Conservation (phyloP, 2,797 vertebrate species). For the Glossophaga mutica region DNA sequence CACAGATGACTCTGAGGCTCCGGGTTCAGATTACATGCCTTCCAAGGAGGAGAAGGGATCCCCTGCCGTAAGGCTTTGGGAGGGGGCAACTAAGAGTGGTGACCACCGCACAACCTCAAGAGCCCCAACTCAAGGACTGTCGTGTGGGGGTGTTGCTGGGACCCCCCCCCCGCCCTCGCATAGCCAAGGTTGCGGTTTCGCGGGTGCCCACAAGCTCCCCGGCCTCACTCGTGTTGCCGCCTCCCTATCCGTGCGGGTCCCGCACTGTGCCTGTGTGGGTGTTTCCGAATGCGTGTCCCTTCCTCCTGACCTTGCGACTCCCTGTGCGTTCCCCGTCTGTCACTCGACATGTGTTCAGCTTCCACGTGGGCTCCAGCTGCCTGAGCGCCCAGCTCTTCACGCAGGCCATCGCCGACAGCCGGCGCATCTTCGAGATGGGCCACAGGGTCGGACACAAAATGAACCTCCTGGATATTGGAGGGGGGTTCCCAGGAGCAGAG, state of each 20-base stretch:
- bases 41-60: neutral
- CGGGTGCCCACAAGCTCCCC: neutral
- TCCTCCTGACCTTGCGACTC: neutral
- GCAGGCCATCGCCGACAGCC: constrained; percentile 58
- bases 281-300: neutral
- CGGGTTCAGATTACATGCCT: neutral
- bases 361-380: constrained; percentile 71
- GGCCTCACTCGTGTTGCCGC: fast-evolving
- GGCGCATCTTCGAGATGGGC: constrained; percentile 49
- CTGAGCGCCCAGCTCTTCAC: neutral
- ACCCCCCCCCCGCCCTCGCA: fast-evolving
- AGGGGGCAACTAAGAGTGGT: neutral
- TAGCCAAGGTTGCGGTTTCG: neutral
- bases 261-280: fast-evolving
- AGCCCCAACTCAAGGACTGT: neutral
- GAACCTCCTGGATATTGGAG: constrained; percentile 73
- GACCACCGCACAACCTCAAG: fast-evolving
- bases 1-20: too few relatives aligned
- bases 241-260: neutral
- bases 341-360: constrained; percentile 8
- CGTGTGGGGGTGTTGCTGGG: neutral
- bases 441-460: constrained; percentile 28
- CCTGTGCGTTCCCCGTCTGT: neutral
- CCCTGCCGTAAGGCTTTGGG: neutral
- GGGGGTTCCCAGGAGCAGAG: constrained; percentile 60